Conservation (phyloP, 2,113 vertebrate species). For the Psilopogon haemacephalus region DNA sequence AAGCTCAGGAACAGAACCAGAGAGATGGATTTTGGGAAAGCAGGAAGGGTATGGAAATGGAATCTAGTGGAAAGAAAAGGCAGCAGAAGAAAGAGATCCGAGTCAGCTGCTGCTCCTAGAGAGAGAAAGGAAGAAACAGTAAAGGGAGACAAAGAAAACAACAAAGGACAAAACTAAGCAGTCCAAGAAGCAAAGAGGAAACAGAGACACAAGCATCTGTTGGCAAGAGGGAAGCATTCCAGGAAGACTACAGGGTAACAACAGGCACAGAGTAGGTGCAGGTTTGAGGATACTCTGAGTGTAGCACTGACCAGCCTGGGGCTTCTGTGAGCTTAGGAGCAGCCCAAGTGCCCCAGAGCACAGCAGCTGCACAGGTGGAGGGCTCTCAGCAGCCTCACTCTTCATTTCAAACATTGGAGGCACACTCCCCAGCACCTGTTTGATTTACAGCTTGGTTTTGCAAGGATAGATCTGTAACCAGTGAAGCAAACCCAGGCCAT, state of each 20-base stretch:
- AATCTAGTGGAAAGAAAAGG: conserved; percentile 32
- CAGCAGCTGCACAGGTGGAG: not conserved
- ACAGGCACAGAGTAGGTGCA: not conserved
- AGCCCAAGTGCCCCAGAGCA: not conserved
- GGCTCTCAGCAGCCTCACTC: not conserved
- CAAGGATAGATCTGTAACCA: not conserved
- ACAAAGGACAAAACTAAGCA: not conserved
- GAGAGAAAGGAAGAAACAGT: conserved; percentile 53
- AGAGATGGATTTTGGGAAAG: not conserved
- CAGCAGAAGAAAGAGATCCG: conserved; percentile 31
- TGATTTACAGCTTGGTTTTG: not conserved
- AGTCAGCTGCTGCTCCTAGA: conserved; percentile 43
- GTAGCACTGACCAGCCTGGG: not conserved
- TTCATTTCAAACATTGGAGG: not conserved
- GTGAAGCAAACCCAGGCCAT: not conserved
- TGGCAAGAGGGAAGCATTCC: conserved; percentile 2
- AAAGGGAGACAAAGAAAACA: not conserved
- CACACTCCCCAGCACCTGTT: not conserved
- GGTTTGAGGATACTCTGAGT: not conserved
- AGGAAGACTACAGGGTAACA: conserved; percentile 7
- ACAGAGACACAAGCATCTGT: not conserved
- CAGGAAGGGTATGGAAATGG: not conserved
- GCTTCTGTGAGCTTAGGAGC: not conserved
- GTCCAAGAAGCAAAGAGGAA: not conserved
- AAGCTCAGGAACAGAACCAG: conserved; percentile 15